phyloP scores from a whole-genome alignment of 2,113 vertebrate genomes.

The Hippocampus abdominalis region DNA sequence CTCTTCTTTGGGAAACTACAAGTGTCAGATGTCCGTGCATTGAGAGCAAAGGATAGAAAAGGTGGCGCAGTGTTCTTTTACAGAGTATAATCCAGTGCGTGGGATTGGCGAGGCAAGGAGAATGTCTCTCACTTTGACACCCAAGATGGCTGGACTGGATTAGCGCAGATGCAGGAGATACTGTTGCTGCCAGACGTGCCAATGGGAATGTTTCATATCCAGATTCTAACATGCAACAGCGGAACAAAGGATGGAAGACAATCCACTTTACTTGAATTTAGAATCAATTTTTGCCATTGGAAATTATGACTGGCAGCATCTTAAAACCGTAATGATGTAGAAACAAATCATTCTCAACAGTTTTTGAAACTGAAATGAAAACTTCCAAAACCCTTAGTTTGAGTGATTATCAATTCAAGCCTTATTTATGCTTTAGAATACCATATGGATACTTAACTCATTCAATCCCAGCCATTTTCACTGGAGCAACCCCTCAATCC shows the following conservation, averaged over 20 bases:
- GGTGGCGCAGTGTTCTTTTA: not conserved
- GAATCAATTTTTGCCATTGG: not conserved
- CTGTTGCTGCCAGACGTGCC: slow-evolving; percentile 19
- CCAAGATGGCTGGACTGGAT: slow-evolving; percentile 51
- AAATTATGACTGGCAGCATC: not conserved
- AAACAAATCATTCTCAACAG: not conserved
- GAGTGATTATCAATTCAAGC: no score
- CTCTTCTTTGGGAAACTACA: slow-evolving; percentile 3
- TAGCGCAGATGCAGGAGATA: slow-evolving; percentile 48
- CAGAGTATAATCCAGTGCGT: slow-evolving; percentile 56
- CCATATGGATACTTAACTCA: no score
- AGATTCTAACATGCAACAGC: not conserved
- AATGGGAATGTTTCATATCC: not conserved
- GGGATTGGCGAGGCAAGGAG: slow-evolving; percentile 51
- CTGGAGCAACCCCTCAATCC: no score
- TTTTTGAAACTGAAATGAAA: not conserved
- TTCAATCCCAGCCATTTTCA: no score
- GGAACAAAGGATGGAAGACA: not conserved
- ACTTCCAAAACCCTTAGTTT: not conserved
- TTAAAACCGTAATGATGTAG: not conserved
- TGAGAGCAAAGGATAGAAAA: slow-evolving; percentile 4
- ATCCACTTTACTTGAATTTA: not conserved
- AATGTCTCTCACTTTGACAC: slow-evolving; percentile 41
- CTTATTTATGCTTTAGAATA: no score
- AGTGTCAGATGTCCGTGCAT: slow-evolving; percentile 23